Evolutionary conservation across 2,888 invertebrate genomes (phyloP).

Genomic region (Athalia rosae): DNA sequence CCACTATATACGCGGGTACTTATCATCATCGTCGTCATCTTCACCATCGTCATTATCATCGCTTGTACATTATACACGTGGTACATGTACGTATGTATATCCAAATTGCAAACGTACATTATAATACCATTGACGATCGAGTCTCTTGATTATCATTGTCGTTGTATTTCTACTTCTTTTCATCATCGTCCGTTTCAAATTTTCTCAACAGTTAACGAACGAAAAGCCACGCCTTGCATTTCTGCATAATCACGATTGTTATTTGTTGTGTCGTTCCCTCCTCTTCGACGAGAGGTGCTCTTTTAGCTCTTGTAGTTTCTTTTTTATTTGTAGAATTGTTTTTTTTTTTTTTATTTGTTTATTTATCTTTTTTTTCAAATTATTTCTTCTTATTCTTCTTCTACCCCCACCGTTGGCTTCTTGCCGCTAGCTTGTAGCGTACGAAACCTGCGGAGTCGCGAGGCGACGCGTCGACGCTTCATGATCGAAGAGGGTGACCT

Average conservation of each 20-base stretch:
- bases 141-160: neutral
- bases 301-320: neutral
- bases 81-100: too few relatives aligned
- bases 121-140: neutral
- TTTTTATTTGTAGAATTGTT: neutral
- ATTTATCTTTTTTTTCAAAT: constrained; percentile 32
- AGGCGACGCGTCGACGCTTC: neutral
- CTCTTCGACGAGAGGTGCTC: neutral
- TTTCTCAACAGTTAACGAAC: constrained; percentile 32
- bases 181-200: constrained; percentile 10
- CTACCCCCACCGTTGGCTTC: constrained; percentile 8
- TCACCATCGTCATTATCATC: too few relatives aligned
- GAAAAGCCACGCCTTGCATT: constrained; percentile 66
- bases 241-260: constrained; percentile 66
- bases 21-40: too few relatives aligned
- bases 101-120: too few relatives aligned
- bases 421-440: neutral
- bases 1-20: too few relatives aligned
- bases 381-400: constrained; percentile 13
- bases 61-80: too few relatives aligned
- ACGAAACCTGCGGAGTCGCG: neutral
- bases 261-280: constrained; percentile 53
- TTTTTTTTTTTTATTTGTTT: constrained; percentile 38
- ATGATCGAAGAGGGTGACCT: constrained; percentile 25
- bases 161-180: neutral